Conservation (phyloP, 1,140 invertebrate species). For the Drosophila prosaltans region DNA sequence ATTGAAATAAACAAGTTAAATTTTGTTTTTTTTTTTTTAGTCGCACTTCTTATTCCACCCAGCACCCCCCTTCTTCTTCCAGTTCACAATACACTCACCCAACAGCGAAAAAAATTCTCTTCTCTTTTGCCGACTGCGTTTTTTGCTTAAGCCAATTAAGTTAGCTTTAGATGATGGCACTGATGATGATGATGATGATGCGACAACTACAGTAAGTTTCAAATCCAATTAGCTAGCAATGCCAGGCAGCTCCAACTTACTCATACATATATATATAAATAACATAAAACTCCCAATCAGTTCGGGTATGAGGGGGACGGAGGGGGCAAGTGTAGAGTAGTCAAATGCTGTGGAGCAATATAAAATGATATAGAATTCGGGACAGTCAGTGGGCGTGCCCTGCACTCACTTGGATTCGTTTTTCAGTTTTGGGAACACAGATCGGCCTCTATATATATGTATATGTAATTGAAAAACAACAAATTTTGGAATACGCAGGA, state of each 20-base stretch:
- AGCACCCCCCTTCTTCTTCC: background rate
- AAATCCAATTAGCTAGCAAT: constrained; percentile 54
- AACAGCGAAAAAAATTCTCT: constrained; percentile 7
- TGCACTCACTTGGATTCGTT: constrained; percentile 4
- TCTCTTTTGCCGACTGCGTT: background rate
- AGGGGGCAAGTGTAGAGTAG: background rate
- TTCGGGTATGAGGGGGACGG: background rate
- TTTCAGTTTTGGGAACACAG: constrained; percentile 2
- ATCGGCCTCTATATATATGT: background rate
- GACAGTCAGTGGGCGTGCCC: background rate
- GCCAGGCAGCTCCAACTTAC: constrained; percentile 14
- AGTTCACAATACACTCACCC: background rate
- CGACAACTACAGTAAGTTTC: constrained; percentile 33
- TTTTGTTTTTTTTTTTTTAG: constrained; percentile 1
- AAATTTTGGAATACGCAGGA: constrained; percentile 9
- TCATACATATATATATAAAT: constrained; percentile 7
- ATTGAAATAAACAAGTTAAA: constrained; percentile 51
- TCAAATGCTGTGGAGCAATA: background rate
- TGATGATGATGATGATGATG: constrained; percentile 21
- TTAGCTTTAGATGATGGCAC: constrained; percentile 16
- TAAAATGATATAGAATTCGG: background rate
- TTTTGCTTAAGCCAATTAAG: constrained; percentile 24
- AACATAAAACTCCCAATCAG: background rate
- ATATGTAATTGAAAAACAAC: background rate
- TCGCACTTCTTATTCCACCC: background rate